Percentiles rank a stretch among this genome's conserved stretches.
These are phyloP conservation scores for Coreius guichenoti DNA, from an alignment of 2,797 vertebrate species.

Conservation along the genomic window DNA sequence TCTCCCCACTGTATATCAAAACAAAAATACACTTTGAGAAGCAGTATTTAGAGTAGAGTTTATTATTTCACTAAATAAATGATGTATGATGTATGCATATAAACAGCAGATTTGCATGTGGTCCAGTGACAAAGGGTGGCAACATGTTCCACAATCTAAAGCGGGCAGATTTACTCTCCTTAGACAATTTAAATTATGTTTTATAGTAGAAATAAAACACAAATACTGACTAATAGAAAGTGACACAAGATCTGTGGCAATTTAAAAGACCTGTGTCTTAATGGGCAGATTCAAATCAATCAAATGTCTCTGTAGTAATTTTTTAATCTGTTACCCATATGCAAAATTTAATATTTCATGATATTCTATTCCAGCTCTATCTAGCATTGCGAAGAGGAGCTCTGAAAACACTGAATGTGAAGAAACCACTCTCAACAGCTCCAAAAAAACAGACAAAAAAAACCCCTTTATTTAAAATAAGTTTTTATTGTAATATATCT, in stretches of 20 bases:
- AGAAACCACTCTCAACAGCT: no score
- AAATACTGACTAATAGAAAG: neutral
- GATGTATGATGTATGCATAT: neutral
- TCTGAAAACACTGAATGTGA: no score
- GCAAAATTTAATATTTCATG: neutral
- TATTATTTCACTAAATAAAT: constrained; percentile 2
- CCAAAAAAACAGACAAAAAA: no score
- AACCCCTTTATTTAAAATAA: no score
- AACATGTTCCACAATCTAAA: neutral
- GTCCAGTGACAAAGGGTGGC: neutral
- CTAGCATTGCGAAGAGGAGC: no score
- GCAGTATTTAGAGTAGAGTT: no score
- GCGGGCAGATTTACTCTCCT: neutral
- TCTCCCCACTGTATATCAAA: no score
- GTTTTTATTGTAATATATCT: no score
- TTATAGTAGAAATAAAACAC: neutral
- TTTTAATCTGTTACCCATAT: neutral
- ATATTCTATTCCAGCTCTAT: neutral
- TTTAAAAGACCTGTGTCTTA: neutral
- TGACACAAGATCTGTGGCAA: neutral
- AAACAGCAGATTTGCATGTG: constrained; percentile 14
- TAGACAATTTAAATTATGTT: neutral
- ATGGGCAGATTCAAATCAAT: neutral
- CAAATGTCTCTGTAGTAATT: neutral
- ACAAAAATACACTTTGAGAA: neutral